phyloP scores from a whole-genome alignment of 1,140 invertebrate species.

The Ditylenchus dipsaci region DNA sequence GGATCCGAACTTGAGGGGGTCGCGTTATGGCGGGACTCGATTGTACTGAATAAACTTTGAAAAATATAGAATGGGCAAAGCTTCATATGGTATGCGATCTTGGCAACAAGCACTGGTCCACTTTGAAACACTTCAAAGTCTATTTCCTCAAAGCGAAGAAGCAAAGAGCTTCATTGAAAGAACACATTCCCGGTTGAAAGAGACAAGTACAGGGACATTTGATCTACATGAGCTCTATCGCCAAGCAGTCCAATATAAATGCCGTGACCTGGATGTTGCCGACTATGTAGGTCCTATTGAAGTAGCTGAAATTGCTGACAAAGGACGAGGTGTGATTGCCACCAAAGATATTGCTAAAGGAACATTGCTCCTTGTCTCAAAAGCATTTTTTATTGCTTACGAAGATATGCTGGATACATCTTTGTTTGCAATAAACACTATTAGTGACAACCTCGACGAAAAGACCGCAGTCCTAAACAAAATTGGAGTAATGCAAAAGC shows the following conservation, averaged over 20 bases:
- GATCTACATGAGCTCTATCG: constrained; percentile 3
- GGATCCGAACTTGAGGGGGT: no score
- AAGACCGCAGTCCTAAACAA: not conserved
- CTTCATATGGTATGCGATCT: not conserved
- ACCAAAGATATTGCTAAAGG: not conserved
- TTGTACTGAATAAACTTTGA: no score
- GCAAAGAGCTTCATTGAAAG: not conserved
- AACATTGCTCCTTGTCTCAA: not conserved
- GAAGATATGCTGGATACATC: not conserved
- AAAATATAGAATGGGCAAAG: not conserved
- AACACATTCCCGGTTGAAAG: not conserved
- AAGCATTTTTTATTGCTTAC: not conserved
- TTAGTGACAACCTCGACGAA: not conserved
- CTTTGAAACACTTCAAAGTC: not conserved
- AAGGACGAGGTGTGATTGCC: not conserved
- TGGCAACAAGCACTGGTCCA: not conserved
- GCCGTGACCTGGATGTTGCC: constrained; percentile 2
- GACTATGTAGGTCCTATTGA: constrained; percentile 13
- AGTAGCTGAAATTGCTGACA: constrained; percentile 3
- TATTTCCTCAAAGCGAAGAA: not conserved
- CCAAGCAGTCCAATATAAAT: constrained; percentile 2
- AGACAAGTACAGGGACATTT: not conserved
- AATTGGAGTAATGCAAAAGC: not conserved
- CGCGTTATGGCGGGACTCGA: no score
- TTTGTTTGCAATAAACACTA: not conserved